Conservation (phyloP, 2,113 vertebrate genomes). For the Malurus alboscapulatus region DNA sequence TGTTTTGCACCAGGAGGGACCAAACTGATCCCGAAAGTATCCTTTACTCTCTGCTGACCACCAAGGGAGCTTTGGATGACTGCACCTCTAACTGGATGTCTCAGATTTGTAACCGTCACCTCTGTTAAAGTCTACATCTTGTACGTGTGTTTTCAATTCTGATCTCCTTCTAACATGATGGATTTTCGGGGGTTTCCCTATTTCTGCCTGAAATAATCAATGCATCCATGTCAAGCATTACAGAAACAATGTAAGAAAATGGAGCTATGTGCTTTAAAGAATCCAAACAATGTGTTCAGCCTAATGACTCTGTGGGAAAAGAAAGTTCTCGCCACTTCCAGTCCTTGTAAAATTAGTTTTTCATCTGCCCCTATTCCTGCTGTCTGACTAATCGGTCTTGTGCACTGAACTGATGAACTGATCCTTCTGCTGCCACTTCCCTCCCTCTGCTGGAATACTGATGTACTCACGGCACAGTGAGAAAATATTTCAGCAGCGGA, state of each 20-base stretch:
- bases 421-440: conserved; percentile 44
- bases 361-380: conserved; percentile 18
- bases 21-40: neutral
- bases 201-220: neutral
- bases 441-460: conserved; percentile 59
- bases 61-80: neutral
- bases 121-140: neutral
- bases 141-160: neutral
- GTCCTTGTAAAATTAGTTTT: conserved; percentile 29
- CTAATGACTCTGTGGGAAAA: neutral
- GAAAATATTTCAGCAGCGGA: conserved; percentile 7
- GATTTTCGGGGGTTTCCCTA: neutral
- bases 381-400: conserved; percentile 23
- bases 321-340: neutral
- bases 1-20: neutral
- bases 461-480: neutral
- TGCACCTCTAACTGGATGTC: neutral
- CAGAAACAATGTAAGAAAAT: neutral
- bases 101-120: neutral
- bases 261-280: neutral
- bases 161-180: neutral
- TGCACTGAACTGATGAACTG: conserved; percentile 41
- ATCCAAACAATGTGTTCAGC: neutral
- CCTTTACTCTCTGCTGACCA: neutral
- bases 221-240: neutral